Evolutionary conservation across 2,888 invertebrate genomes (phyloP).

Genomic region (Homarus gammarus): DNA sequence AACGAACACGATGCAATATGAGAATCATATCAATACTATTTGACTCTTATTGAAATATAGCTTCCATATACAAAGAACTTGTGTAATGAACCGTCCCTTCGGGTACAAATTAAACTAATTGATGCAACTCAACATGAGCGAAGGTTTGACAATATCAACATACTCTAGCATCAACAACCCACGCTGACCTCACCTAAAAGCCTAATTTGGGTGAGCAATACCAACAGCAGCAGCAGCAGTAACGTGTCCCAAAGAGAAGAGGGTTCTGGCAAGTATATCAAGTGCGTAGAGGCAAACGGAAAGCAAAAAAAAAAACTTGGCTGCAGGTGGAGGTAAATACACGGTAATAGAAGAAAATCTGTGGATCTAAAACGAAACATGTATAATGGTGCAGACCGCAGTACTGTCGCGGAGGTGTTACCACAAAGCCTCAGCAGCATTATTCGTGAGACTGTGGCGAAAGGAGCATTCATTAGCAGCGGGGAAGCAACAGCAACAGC

Average conservation of each 20-base stretch:
- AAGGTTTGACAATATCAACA: not conserved
- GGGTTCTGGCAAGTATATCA: not conserved
- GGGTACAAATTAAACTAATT: not conserved
- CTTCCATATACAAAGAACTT: not conserved
- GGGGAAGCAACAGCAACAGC: not conserved
- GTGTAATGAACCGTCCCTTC: not conserved
- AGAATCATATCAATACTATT: not conserved
- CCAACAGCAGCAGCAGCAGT: not conserved
- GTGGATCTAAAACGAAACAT: not conserved
- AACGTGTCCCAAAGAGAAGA: not conserved
- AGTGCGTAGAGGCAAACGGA: not conserved
- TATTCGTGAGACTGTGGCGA: not conserved
- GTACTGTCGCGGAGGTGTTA: not conserved
- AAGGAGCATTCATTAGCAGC: not conserved
- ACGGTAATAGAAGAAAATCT: not conserved
- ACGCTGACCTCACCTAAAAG: not conserved
- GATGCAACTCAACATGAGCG: not conserved
- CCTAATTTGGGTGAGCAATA: not conserved
- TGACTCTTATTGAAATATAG: too few relatives aligned
- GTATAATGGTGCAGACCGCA: not conserved
- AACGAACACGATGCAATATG: not conserved
- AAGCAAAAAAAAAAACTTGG: not conserved
- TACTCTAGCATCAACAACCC: not conserved
- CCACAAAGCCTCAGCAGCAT: not conserved
- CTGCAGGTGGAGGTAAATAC: not conserved